Base-by-base conservation (phyloP, 2,113 vertebrate species). In the Etheostoma spectabile region DNA sequence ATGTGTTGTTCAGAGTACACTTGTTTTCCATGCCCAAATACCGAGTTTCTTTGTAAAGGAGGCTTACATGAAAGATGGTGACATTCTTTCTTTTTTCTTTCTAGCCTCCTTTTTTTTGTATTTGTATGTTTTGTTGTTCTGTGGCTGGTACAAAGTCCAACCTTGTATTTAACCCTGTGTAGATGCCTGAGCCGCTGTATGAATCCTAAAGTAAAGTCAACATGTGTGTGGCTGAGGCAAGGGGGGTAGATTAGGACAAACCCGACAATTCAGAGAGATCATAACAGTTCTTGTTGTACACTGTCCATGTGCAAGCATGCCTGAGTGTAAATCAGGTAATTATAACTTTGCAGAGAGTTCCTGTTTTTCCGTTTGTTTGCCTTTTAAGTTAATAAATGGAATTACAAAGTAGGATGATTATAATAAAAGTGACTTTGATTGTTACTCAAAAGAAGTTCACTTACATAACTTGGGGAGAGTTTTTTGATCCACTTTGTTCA, bases 1-100 rank as follows among this genome's bases (percentile, higher is more conserved):
- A 74, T 90, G 82, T 91, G 80, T 80, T 88, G 74, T 89, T 82
- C 52, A 80, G 90, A 78, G 67, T 82, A 88, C 88, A 88, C 87
- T 85, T 88, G 87, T 91, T 86, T 92, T 84, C 69, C 38, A n/a
- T 71, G 73, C 77, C 74, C 30, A 35, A 80, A 87, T 78, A 79
- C 46, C 73, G 21, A 64, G 59, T 15, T 49, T 73, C 74, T 71
- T 74, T 70, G 15, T 80, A 45, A 80, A 35, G 62, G 74, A 61
- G 56, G 49, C 46, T 74, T 57, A 66, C n/a, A 42, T 49, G 52
- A 66, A 77, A 56, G 55, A 59, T 22, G 12, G 11, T 35, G 33
- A 42, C 18, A 21, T 24, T 45, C 48, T 27, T 57, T 16, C 48
- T 35, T 77, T n/a, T 73, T 21, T 70, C 42, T 45, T 62, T 56